Evolutionary conservation across 1,140 invertebrate species (phyloP).

Genomic region (Drosophila repleta): DNA sequence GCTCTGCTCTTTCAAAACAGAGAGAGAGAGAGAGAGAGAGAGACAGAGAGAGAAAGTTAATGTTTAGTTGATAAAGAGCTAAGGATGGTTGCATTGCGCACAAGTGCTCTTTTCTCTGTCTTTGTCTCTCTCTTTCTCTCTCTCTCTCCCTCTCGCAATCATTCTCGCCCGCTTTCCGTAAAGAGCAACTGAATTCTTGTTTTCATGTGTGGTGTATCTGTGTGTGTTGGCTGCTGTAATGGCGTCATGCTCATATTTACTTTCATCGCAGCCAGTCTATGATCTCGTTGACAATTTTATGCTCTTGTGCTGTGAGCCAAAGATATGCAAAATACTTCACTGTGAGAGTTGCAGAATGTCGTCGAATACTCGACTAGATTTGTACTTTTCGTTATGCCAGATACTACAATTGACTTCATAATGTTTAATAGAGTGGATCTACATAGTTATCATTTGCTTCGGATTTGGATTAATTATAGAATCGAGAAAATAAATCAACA

Average conservation of each 20-base stretch:
- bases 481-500: too few species aligned
- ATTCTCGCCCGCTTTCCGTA: too few species aligned
- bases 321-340: constrained; percentile 83
- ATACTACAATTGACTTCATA: not conserved
- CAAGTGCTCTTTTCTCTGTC: not conserved
- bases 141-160: too few species aligned
- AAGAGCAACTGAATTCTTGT: constrained; percentile 17
- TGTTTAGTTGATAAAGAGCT: not conserved
- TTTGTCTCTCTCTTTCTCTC: not conserved
- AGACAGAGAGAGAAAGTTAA: not conserved
- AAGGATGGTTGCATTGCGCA: constrained; percentile 10
- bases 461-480: too few species aligned
- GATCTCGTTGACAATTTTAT: constrained; percentile 83
- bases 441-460: too few species aligned
- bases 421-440: too few species aligned
- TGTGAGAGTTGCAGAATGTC: constrained; percentile 54
- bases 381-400: not conserved
- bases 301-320: constrained; percentile 57
- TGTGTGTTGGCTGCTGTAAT: constrained; percentile 69
- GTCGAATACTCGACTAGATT: constrained; percentile 10
- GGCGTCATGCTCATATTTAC: constrained; percentile 82
- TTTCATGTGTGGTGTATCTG: constrained; percentile 8
- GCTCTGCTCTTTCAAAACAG: not conserved
- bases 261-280: constrained; percentile 80
- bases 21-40: constrained; percentile 3